A percentile compares a stretch with the other conserved stretches of the same genome.
Conservation (phyloP, 1,140 invertebrate species). For the Lepidotrigona ventralis region DNA sequence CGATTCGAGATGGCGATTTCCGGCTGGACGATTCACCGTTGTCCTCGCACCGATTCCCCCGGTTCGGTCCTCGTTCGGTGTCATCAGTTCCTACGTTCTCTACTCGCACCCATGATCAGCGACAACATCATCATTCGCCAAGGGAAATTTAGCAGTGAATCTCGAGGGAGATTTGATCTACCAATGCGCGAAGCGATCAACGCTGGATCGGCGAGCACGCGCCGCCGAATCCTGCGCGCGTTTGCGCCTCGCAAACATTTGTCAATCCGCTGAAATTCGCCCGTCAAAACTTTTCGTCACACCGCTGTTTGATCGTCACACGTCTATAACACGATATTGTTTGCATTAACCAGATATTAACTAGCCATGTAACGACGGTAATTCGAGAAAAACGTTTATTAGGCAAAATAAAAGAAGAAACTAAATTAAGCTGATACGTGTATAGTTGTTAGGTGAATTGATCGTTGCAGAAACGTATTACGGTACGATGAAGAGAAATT, state of each 20-base stretch:
- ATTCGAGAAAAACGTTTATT: background rate
- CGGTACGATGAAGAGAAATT: background rate
- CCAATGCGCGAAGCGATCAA: slow-evolving; percentile 26
- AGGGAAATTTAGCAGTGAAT: slow-evolving; percentile 10
- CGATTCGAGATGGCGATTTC: slow-evolving; percentile 7
- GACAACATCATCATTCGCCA: slow-evolving; percentile 21
- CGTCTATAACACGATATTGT: background rate
- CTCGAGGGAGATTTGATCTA: slow-evolving; percentile 40
- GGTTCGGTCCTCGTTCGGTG: slow-evolving; percentile 2
- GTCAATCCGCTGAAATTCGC: background rate
- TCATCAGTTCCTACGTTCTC: slow-evolving; percentile 30
- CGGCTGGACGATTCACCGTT: background rate
- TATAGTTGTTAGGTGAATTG: background rate
- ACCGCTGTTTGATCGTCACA: background rate
- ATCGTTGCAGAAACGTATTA: background rate
- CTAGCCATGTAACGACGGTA: background rate
- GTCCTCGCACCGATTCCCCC: background rate
- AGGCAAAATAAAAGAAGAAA: too few species aligned
- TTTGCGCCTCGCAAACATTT: background rate
- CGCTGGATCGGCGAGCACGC: background rate
- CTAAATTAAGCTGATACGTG: background rate
- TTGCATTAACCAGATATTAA: background rate
- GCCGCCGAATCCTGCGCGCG: background rate
- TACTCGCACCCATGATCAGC: slow-evolving; percentile 31
- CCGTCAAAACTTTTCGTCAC: background rate